phyloP scores from a whole-genome alignment of 2,113 vertebrate genomes.

The Xiphias gladius region DNA sequence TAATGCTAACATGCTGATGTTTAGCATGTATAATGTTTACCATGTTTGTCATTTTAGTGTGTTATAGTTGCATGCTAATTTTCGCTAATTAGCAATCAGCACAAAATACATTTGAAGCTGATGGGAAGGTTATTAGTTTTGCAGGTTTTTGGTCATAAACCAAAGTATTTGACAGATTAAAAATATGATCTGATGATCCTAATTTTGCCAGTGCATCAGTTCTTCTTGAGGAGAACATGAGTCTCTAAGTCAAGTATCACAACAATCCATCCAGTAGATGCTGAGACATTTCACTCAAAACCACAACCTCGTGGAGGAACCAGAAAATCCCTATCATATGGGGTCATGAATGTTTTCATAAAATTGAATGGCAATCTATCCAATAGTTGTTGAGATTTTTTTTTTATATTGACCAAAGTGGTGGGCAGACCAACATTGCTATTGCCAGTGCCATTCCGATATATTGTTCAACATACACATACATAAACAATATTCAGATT shows the following conservation, averaged over 20 bases:
- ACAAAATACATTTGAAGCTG: neutral
- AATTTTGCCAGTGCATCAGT: too few species aligned
- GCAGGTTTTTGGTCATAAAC: too few species aligned
- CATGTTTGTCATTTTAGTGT: neutral
- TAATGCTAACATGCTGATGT: neutral
- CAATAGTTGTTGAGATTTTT: neutral
- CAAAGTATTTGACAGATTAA: too few species aligned
- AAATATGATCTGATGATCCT: too few species aligned
- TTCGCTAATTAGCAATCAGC: neutral
- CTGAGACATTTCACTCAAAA: neutral
- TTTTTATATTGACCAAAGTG: neutral
- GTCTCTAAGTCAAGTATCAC: neutral
- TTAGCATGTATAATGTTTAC: neutral
- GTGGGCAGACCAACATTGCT: neutral
- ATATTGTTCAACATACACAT: neutral
- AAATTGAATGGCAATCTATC: neutral
- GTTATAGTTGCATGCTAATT: neutral
- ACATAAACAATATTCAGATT: neutral
- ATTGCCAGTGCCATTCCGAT: neutral
- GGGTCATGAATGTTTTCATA: too few species aligned
- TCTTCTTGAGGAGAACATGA: neutral
- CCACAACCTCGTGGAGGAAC: neutral
- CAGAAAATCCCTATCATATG: too few species aligned
- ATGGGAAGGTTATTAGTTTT: neutral
- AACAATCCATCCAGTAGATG: too few species aligned